Base-by-base conservation (phyloP, 2,113 vertebrate species). In the Nothoprocta perdicaria region DNA sequence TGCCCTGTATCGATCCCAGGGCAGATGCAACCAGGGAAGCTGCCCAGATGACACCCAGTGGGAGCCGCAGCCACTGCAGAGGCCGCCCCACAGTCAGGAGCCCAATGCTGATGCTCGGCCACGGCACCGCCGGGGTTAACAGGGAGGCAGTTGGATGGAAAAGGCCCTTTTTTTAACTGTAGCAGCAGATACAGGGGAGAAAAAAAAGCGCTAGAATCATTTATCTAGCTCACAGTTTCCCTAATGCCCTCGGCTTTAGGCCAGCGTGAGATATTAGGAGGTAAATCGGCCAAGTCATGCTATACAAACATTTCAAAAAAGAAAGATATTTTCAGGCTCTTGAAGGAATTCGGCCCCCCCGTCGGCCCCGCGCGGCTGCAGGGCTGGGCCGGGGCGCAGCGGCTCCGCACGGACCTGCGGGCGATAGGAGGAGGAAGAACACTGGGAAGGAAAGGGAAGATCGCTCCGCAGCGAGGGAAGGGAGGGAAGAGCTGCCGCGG, bases 221-320 rank as follows among this genome's bases (percentile, higher is more conserved):
- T 95, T 92, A 91, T 96, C 93, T 93, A 93, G 93, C 95, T 94
- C 93, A 22, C 60, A 77, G 93, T 58, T 94, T 85, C 3, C 4
- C 76, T 94, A 82, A 93, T 96, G 93, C 93, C 93, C 95, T 96
- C 94, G 91, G 95, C 94, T 93, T 31, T 66, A 77, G 94, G 95
- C 95, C 95, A 95, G 17, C 55, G 38, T 73, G 95, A 95, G 93
- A 95, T 90, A 93, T 89, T 93, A 91, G 43, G 93, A 96, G 93
- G 93, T 89, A 96, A 93, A 95, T 85, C 82, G 87, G 94, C 95
- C 93, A 95, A 96, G 94, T 89, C 87, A 45, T 85, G 84, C 95
- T 96, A 77, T 58, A 92, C 94, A 96, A 95, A 95, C 93, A 94
- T 80, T 92, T 93, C 93, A 89, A 29, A 74, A 89, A 88, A 95